Evolutionary conservation across 2,888 invertebrate species (phyloP).

Genomic region (Rhagonycha lutea): DNA sequence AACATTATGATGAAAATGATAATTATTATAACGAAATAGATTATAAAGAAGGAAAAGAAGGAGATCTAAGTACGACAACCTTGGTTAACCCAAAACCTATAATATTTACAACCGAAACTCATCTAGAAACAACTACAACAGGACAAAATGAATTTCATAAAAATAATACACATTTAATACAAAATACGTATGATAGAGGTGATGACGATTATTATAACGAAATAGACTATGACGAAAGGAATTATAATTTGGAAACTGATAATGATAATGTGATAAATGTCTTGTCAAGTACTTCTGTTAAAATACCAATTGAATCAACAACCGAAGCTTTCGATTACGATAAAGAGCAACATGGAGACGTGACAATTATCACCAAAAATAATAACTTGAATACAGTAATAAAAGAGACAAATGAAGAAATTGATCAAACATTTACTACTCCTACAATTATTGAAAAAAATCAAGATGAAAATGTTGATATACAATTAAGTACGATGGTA

Average conservation of each 20-base stretch:
- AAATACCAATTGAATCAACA: not conserved
- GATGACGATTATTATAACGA: not conserved
- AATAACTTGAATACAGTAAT: not conserved
- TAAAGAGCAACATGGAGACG: not conserved
- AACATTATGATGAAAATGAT: not conserved
- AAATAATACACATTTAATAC: not conserved
- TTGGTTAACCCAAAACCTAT: not conserved
- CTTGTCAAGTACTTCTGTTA: not conserved
- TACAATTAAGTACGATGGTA: not conserved
- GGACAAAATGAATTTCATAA: not conserved
- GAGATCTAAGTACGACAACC: not conserved
- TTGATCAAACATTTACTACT: not conserved
- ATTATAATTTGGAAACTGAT: not conserved
- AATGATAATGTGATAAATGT: not conserved
- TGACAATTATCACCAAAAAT: not conserved
- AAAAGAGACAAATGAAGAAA: not conserved
- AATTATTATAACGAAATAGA: not conserved
- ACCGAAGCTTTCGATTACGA: not conserved
- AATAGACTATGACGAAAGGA: not conserved
- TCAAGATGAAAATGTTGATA: not conserved
- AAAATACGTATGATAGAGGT: not conserved
- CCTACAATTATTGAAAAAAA: too few species aligned
- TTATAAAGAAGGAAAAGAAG: not conserved
- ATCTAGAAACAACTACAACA: not conserved
- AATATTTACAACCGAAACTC: not conserved